phyloP scores from a whole-genome alignment of 2,797 vertebrate genomes.

The Acanthis flammea region DNA sequence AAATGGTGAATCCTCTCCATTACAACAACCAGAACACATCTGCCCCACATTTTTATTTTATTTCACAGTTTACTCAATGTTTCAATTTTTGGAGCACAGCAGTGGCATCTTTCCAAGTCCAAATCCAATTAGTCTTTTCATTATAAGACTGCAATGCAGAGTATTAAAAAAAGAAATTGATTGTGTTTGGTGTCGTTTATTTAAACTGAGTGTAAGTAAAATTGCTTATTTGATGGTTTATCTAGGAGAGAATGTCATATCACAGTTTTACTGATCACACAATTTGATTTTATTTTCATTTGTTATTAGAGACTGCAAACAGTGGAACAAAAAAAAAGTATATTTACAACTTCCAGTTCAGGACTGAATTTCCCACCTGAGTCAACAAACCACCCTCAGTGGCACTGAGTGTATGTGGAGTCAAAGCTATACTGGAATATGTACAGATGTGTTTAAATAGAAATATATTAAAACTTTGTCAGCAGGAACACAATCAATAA shows the following conservation, averaged over 20 bases:
- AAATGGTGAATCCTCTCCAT: neutral
- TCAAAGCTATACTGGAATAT: neutral
- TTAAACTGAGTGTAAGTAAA: neutral
- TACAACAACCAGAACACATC: neutral
- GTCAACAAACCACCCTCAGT: neutral
- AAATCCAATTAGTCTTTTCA: slow-evolving; percentile 50
- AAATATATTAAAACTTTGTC: neutral
- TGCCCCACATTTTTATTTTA: neutral
- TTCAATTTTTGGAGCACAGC: slow-evolving; percentile 9
- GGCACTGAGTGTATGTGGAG: neutral
- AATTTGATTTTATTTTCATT: neutral
- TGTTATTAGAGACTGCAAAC: neutral
- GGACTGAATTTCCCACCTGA: neutral
- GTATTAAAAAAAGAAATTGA: neutral
- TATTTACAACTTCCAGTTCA: neutral
- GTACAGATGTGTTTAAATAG: neutral
- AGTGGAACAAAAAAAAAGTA: neutral
- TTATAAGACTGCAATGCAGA: neutral
- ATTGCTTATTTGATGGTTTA: slow-evolving; percentile 20
- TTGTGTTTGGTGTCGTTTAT: neutral
- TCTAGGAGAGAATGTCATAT: neutral
- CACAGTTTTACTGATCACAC: slow-evolving; percentile 15
- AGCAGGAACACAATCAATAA: neutral
- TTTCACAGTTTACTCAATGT: slow-evolving; percentile 5
- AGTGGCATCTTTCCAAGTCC: slow-evolving; percentile 3